Evolutionary conservation across 2,113 vertebrate genomes (phyloP).

Genomic region (Erpornis zantholeuca): DNA sequence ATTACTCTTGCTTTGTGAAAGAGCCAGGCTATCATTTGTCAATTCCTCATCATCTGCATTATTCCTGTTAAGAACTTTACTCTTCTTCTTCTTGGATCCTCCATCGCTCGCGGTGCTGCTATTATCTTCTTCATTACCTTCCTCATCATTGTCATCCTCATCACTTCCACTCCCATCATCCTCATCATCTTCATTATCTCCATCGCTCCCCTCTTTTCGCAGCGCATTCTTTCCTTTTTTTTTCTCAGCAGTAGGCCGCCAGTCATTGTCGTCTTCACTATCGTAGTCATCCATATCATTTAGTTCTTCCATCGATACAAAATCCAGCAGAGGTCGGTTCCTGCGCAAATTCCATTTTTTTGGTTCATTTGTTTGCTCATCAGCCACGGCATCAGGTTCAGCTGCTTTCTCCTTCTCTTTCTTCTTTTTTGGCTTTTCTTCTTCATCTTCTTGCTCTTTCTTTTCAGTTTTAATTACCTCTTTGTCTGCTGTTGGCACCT

Average conservation of each 20-base stretch:
- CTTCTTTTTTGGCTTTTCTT: conserved; percentile 75
- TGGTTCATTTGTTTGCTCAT: conserved; percentile 85
- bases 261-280: conserved; percentile 98
- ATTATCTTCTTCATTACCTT: conserved; percentile 76
- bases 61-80: conserved; percentile 82
- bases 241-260: conserved; percentile 88
- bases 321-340: conserved; percentile 92
- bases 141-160: conserved; percentile 80
- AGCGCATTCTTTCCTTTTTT: conserved; percentile 80
- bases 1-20: conserved; percentile 95
- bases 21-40: conserved; percentile 95
- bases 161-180: conserved; percentile 81
- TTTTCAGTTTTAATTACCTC: conserved; percentile 79
- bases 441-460: conserved; percentile 79
- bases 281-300: conserved; percentile 99
- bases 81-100: conserved; percentile 87
- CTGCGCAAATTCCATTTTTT: conserved; percentile 98
- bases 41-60: conserved; percentile 92
- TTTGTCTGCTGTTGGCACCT: conserved; percentile 73
- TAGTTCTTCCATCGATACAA: conserved; percentile 95
- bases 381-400: conserved; percentile 70
- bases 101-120: conserved; percentile 83
- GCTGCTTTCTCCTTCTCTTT: conserved; percentile 79
- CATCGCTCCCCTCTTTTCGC: conserved; percentile 83
- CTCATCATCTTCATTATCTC: conserved; percentile 82